phyloP scores from a whole-genome alignment of 2,888 invertebrate species.

The Rapana venosa region DNA sequence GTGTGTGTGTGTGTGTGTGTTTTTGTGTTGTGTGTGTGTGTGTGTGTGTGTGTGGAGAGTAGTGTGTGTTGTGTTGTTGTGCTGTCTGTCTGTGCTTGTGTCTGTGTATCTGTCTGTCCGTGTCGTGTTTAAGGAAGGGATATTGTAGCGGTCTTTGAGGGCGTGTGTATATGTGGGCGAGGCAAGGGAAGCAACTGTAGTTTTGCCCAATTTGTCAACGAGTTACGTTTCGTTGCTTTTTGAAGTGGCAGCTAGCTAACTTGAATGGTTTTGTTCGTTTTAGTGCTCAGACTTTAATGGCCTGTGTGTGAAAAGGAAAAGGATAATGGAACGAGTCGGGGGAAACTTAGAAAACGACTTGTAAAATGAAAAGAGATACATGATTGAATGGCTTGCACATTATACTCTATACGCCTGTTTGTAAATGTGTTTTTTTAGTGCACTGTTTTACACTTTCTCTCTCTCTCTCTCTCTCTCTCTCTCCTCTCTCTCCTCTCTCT shows the following conservation, averaged over 20 bases:
- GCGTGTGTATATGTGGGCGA: background rate
- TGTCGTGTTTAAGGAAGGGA: background rate
- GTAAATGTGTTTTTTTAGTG: background rate
- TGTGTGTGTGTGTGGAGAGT: background rate
- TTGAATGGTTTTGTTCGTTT: background rate
- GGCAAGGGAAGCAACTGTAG: background rate
- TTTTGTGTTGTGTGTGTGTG: background rate
- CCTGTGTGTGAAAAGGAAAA: background rate
- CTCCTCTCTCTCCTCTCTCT: background rate
- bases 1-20: background rate
- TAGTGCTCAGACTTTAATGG: background rate
- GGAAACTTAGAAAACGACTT: background rate
- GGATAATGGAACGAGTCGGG: background rate
- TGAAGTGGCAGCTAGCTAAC: background rate
- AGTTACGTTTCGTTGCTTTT: too few species aligned
- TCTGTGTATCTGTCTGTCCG: background rate
- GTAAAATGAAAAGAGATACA: background rate
- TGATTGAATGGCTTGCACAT: background rate
- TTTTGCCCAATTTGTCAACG: too few species aligned
- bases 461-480: background rate
- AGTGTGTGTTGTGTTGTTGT: background rate
- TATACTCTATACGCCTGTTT: background rate
- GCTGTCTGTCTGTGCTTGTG: background rate
- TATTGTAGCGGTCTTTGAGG: background rate
- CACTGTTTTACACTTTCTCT: background rate